Evolutionary conservation across 2,113 vertebrate species (phyloP), one percentile per base, ranked within the genome.

Genomic region (Picathartes gymnocephalus): DNA sequence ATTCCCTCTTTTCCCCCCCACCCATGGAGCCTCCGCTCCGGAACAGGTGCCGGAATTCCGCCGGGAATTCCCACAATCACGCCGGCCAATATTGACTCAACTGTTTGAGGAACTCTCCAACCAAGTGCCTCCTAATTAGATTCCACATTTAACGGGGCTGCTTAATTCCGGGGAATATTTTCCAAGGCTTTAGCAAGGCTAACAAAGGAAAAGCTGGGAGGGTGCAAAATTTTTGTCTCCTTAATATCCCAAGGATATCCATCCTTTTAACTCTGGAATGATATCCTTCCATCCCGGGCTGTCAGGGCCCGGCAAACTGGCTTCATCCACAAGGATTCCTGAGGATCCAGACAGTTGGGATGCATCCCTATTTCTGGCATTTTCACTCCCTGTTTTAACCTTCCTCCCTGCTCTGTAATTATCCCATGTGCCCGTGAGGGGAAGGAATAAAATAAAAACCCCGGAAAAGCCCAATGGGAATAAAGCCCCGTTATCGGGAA

Each of bases 91-190:
- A 83, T 96, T 97, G 96, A 90, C 93, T 95, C 73, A 92, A 91
- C 92, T 95, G 47, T 91, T 92, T 83, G 95, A 97, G 89, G 96
- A 97, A 96, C 81, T 94, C 88, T 25, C 58, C 68, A 79, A 83
- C 82, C 88, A 37, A 96, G 94, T 71, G 73, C 90, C 86, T 94
- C 86, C 92, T 96, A 96, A 97, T 96, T 96, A 94, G 91, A 95
- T 95, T 95, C 57, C 51, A 78, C 61, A 30, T 62, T 81, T 86
- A 96, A 95, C 73, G 83, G 84, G 57, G 50, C 56, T 77, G 78
- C 90, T 94, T 97, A 95, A 97, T 94, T 97, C 72, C 10, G 0
- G 39, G 79, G 84, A 96, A 76, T 74, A 91, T 97, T 96, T 96
- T 88, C 87, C 73, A 69, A 95, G 76, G 82, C 70, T 93, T 97